Base-by-base conservation (phyloP, 2,113 vertebrate genomes). In the Atherinomorus stipes region DNA sequence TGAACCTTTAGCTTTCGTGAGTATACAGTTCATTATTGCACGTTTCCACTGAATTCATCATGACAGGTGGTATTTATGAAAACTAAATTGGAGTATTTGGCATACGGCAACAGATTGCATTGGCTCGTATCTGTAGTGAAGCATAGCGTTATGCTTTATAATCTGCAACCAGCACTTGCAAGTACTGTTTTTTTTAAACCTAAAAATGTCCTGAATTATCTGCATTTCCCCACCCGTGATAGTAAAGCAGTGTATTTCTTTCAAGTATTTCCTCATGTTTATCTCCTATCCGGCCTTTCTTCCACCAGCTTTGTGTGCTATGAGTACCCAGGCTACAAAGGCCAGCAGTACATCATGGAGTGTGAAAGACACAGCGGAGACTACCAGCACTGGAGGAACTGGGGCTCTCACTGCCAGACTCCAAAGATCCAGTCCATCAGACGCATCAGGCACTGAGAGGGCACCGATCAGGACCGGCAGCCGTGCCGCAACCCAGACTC, bases 261-360 rank as follows among this genome's bases (percentile, higher is more conserved):
- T 10, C 10, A 1, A 7, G 47, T 56, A 57, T 42, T 50, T 31
- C 21, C 54, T 50, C 19, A 18, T 57, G 1, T 49, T 37, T 49
- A 49, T 62, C 3, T 49, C 45, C n/a, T 45, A 15, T 75, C 11
- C 26, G 15, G n/a, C 21, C 13, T 59, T 10, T 64, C 22, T 42
- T 52, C 15, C 51, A 44, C 42, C 67, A 93, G 93, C 64, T 94
- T 92, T 38, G 92, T 94, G 83, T 94, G 93, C 85, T 94, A 93
- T 37, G 91, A 93, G 86, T 93, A 91, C 84, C 87, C 92, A 0
- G 91, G 93, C 40, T 93, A 93, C 83, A 91, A 88, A 64, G 93
- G 93, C 67, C 89, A 92, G 81, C 93, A 94, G 90, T 93, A 94
- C 89, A 94, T 93, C 83, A 93, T 93, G 93, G 92, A 93, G 90